phyloP scores from a whole-genome alignment of 2,113 vertebrate species.

The Murina feae region DNA sequence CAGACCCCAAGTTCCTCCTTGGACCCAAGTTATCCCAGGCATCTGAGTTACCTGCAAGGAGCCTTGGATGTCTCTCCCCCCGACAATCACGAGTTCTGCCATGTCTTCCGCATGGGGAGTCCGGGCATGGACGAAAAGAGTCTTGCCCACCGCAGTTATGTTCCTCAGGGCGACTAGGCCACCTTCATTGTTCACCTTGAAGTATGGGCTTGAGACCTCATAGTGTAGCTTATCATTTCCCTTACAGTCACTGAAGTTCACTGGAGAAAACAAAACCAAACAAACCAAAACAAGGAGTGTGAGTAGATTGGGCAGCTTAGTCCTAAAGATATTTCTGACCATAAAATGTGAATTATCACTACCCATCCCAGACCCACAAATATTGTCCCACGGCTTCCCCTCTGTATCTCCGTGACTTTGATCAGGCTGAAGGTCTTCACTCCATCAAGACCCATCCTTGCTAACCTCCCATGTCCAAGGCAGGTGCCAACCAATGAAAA shows the following conservation, averaged over 20 bases:
- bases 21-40: not conserved
- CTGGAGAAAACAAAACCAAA: conserved; percentile 73
- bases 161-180: conserved; percentile 85
- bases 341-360: no score
- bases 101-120: conserved; percentile 87
- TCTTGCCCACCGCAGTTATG: conserved; percentile 76
- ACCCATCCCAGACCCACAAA: not conserved
- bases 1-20: not conserved
- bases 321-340: not conserved
- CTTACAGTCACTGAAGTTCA: conserved; percentile 93
- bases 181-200: conserved; percentile 86
- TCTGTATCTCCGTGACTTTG: not conserved
- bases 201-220: conserved; percentile 90
- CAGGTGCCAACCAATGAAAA: not conserved
- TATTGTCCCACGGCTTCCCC: not conserved
- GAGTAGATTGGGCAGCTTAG: not conserved
- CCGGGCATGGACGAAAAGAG: conserved; percentile 87
- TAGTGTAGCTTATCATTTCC: conserved; percentile 89
- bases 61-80: conserved; percentile 75
- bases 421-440: not conserved
- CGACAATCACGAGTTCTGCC: conserved; percentile 87
- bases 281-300: not conserved
- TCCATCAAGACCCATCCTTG: not conserved
- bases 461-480: not conserved
- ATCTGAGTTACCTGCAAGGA: conserved; percentile 85